Conservation (phyloP, 2,888 invertebrate species). For the Neoscelio sp. region DNA sequence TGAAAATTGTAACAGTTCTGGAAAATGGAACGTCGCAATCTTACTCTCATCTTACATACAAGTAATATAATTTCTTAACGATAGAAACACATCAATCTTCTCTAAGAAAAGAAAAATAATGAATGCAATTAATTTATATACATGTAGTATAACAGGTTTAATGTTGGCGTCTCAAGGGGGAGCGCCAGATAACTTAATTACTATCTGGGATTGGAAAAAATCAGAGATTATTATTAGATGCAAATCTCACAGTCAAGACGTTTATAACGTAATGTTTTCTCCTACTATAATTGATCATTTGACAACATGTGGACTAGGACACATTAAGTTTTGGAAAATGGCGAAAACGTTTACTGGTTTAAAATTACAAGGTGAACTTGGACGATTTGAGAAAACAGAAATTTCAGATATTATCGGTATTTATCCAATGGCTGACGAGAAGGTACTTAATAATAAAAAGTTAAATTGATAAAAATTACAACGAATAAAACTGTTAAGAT, state of each 20-base stretch:
- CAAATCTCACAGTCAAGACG: conserved; percentile 93
- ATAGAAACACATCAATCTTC: too few species aligned
- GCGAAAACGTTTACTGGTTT: conserved; percentile 95
- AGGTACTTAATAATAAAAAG: conserved; percentile 85
- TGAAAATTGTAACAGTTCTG: conserved; percentile 90
- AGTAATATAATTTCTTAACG: too few species aligned
- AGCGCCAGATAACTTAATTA: conserved; percentile 93
- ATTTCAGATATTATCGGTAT: conserved; percentile 94
- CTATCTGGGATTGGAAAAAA: conserved; percentile 94
- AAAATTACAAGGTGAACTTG: conserved; percentile 94
- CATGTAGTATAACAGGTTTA: conserved; percentile 90
- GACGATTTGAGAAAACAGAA: conserved; percentile 96
- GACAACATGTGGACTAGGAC: conserved; percentile 90
- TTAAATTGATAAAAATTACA: too few species aligned
- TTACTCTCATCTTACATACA: conserved; percentile 90
- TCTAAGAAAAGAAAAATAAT: too few species aligned
- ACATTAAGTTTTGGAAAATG: conserved; percentile 98
- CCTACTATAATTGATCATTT: conserved; percentile 91
- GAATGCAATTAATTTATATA: neutral
- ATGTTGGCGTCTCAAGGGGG: conserved; percentile 93
- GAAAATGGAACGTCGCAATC: conserved; percentile 89
- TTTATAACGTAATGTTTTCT: conserved; percentile 92
- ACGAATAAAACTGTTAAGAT: too few species aligned
- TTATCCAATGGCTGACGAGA: conserved; percentile 94
- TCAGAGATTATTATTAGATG: conserved; percentile 90